Base-by-base conservation (phyloP, 2,113 vertebrate genomes). In the Mirounga angustirostris region DNA sequence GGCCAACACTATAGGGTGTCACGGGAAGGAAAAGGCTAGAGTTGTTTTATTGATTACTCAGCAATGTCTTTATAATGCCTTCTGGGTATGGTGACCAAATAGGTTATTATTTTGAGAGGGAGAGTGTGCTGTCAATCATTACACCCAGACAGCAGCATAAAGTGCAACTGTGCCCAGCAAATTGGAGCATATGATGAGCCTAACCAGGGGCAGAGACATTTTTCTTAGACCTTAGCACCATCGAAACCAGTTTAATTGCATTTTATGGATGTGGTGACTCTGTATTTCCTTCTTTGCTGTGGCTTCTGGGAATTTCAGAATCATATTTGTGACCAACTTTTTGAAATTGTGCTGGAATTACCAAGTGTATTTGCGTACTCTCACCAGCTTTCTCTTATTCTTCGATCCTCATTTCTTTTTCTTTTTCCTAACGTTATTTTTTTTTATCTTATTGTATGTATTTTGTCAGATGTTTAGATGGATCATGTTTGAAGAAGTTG, bases 351-450 rank as follows among this genome's bases (percentile, higher is more conserved):
- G 46, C 67, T 43, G 5, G 6, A 56, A 28, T 91, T n/a, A n/a
- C 73, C 59, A 76, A 43, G 21, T 7, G 1, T 43, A 19, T 88
- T 56, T 84, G n/a, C 40, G 36, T 33, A 30, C 1, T 67, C 18
- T 92, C 56, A 36, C 79, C 84, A 16, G 30, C 15, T 95, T 81
- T 82, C 40, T 78, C 76, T 92, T 82, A 56, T 50, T 65, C 87
- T 76, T 61, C 36, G 43, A 22, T 26, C 12, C 21, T 74, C 14
- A n/a, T 59, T 93, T 84, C 14, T 95, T 87, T 73, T 78, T 59
- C 54, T 95, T 85, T 2, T 24, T 89, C 36, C 56, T 73, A 59
- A 94, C 7, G 46, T 92, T 61, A 40, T 16, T 93, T 33, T 89
- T 84, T 92, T 67, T 33, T 90, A 90, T 46, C 4, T 28, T 76